Percentiles rank a stretch among this genome's conserved stretches.
Evolutionary conservation across 2,113 vertebrate species (phyloP).

Genomic region (Vidua macroura): DNA sequence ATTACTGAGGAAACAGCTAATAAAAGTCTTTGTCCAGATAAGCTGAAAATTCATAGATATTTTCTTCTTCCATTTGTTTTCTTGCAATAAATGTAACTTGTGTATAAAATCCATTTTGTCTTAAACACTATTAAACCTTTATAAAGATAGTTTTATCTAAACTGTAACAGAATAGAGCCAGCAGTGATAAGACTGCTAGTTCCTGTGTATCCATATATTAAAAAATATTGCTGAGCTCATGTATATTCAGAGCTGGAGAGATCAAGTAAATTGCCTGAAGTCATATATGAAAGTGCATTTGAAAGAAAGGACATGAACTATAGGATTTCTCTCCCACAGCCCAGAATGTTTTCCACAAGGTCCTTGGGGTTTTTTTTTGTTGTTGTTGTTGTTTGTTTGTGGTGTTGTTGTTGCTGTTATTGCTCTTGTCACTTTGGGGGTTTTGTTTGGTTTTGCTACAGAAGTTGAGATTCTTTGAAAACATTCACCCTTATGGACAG

Average conservation of each 20-base stretch:
- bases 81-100: not conserved
- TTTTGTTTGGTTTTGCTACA: not conserved
- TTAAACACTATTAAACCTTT: not conserved
- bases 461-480: not conserved
- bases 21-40: conserved; percentile 25
- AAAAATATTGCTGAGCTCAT: not conserved
- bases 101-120: not conserved
- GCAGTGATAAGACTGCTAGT: not conserved
- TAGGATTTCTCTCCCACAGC: not conserved
- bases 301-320: not conserved
- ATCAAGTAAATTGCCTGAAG: not conserved
- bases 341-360: not conserved
- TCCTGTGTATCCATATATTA: not conserved
- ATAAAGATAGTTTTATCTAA: not conserved
- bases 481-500: not conserved
- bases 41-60: not conserved
- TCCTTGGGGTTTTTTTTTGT: not conserved
- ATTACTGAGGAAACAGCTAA: conserved; percentile 8
- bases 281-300: not conserved
- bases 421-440: not conserved
- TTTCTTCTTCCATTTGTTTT: conserved; percentile 19
- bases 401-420: not conserved
- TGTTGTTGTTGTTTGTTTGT: not conserved
- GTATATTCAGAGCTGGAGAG: not conserved
- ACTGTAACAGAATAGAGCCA: not conserved